Evolutionary conservation across 2,888 invertebrate genomes (phyloP).

Genomic region (Torymus tubicola): DNA sequence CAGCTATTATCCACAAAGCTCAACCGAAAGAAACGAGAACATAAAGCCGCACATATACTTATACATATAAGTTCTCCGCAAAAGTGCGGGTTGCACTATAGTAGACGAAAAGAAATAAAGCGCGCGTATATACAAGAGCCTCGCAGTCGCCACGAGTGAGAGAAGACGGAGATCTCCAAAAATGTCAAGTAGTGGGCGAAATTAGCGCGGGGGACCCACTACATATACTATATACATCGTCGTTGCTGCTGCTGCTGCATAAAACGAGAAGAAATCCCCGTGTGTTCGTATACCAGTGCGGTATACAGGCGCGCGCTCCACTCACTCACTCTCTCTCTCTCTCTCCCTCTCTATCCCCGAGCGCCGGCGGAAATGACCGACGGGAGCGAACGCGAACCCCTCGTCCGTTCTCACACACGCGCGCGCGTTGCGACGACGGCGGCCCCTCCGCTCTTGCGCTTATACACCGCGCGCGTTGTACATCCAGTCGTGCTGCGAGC

Average conservation of each 20-base stretch:
- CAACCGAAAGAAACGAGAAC: no score
- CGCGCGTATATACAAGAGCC: no score
- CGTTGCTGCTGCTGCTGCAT: no score
- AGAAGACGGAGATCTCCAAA: conserved; percentile 32
- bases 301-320: not conserved
- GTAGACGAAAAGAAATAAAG: no score
- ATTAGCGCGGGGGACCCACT: conserved; percentile 14
- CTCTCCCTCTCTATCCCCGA: conserved; percentile 57
- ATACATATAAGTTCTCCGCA: no score
- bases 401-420: conserved; percentile 62
- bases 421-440: conserved; percentile 66
- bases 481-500: conserved; percentile 74
- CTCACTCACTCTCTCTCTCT: conserved; percentile 4
- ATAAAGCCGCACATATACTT: no score
- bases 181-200: conserved; percentile 39
- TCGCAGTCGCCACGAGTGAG: not conserved
- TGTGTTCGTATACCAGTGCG: not conserved
- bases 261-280: conserved; percentile 15
- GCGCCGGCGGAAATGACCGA: conserved; percentile 64
- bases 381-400: conserved; percentile 61
- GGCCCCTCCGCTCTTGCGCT: conserved; percentile 57
- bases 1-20: no score
- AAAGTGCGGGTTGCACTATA: no score
- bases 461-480: no score
- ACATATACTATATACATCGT: no score